These are phyloP conservation scores for Triops cancriformis DNA, from an alignment of 1,140 invertebrate genomes.

Conservation along the genomic window DNA sequence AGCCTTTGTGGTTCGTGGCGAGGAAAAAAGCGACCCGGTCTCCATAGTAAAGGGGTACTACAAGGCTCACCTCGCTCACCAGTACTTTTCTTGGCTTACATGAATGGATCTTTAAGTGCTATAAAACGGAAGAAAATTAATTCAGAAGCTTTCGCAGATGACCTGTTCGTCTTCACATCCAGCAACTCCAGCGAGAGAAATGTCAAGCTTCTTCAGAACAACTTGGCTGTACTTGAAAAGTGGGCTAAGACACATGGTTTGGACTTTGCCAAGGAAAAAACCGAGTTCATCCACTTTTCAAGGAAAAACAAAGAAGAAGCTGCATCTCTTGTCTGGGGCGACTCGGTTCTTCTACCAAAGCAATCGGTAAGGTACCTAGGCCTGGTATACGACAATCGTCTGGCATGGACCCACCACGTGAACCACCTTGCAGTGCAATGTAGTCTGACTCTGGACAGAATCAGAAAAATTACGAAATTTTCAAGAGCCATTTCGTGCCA, in stretches of 20 bases:
- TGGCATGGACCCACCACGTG: too few relatives aligned
- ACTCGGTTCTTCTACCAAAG: too few relatives aligned
- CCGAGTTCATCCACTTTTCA: conserved; percentile 13
- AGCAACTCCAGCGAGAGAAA: neutral
- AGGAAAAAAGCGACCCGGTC: neutral
- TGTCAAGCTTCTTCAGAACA: conserved; percentile 11
- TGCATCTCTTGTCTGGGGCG: neutral
- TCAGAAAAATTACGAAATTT: neutral
- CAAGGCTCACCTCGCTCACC: conserved; percentile 16
- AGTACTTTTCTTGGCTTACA: conserved; percentile 4
- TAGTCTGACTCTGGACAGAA: neutral
- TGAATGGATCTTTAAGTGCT: too few relatives aligned
- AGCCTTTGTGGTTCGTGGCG: neutral
- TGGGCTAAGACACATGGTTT: neutral
- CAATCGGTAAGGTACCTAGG: too few relatives aligned
- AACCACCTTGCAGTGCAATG: neutral
- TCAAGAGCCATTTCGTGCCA: neutral
- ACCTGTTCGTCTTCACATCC: neutral
- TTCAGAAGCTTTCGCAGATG: conserved; percentile 16
- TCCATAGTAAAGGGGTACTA: neutral
- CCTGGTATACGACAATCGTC: too few relatives aligned
- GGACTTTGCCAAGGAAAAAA: neutral
- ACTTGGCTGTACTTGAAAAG: neutral
- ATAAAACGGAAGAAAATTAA: too few relatives aligned
- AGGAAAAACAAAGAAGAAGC: neutral